Evolutionary conservation across 2,797 vertebrate species (phyloP), one percentile per base, ranked within the genome.

Genomic region (Rhinoraja longicauda): DNA sequence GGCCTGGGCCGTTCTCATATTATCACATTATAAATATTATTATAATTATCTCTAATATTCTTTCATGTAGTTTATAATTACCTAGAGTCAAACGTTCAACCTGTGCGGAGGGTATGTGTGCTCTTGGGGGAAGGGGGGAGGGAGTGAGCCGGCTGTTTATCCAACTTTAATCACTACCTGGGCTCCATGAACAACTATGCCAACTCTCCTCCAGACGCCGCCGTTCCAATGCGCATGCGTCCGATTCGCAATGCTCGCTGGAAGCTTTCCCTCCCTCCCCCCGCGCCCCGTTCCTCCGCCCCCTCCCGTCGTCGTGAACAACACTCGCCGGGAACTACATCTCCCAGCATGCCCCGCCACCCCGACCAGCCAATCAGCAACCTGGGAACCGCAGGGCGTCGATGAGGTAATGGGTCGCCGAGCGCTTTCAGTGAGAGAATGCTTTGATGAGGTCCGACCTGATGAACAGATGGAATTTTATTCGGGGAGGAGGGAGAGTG

Each of bases 351-450:
- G 12, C 78, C 12, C 12, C 32, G 9, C 62, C n/a, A 39, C 45
- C 3, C 26, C 24, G 21, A 26, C 7, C 45, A 17, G 21, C 88
- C 88, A 90, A 90, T 90, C 88, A 70, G 17, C 32, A 67, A 24
- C 19, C 64, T 90, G 88, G 88, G 88, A 90, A 90, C 88, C 64
- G 90, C 39, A 19, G 70, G 90, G 90, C 70, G 90, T 53, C 67
- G 90, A 92, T 92, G 90, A 92, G 90, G 90, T 92, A 92, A 92
- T 92, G 90, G 90, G 39, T 92, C 90, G 39, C 90, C 90, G 90
- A 92, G 39, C 45, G 70, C 90, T 73, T 45, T 91, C 67, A 73
- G 90, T 26, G 1, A 0, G 24, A 26, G 45, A 53, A 75, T 53
- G 90, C 90, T 92, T 92, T 92, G 90, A 92, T 92, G 21, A 92